These are phyloP conservation scores for Cacoxenus indagator DNA, from an alignment of 2,888 invertebrate species.

Conservation along the genomic window DNA sequence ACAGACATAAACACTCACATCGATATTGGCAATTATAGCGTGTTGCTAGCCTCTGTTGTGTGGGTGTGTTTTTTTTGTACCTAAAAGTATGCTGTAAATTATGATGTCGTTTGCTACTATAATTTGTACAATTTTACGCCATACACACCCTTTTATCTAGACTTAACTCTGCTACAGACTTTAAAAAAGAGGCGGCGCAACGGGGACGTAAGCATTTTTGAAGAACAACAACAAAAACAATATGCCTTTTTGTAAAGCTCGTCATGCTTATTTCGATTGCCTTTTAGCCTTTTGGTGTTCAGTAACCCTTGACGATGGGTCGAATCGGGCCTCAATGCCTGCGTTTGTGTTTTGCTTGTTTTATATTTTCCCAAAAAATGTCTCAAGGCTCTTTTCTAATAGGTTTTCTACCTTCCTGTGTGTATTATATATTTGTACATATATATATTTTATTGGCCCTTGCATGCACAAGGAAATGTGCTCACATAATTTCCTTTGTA, in stretches of 20 bases:
- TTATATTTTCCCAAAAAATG: neutral
- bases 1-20: neutral
- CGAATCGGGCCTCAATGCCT: neutral
- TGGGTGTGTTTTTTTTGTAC: constrained; percentile 32
- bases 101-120: constrained; percentile 40
- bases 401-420: neutral
- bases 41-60: constrained; percentile 26
- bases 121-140: constrained; percentile 55
- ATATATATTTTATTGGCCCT: neutral
- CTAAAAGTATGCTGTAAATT: constrained; percentile 55
- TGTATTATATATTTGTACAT: neutral
- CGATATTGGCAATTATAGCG: constrained; percentile 58
- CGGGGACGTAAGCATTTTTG: neutral
- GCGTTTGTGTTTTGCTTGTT: neutral
- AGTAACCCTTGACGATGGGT: constrained; percentile 6
- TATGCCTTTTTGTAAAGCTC: neutral
- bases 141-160: constrained; percentile 19
- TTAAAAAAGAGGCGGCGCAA: neutral
- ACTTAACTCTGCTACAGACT: neutral
- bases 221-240: neutral
- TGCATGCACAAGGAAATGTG: neutral
- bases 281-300: neutral
- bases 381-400: neutral
- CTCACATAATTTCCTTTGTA: neutral
- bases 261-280: neutral